These are phyloP conservation scores for Danio aesculapii DNA, from an alignment of 2,797 vertebrate genomes.

Conservation along the genomic window DNA sequence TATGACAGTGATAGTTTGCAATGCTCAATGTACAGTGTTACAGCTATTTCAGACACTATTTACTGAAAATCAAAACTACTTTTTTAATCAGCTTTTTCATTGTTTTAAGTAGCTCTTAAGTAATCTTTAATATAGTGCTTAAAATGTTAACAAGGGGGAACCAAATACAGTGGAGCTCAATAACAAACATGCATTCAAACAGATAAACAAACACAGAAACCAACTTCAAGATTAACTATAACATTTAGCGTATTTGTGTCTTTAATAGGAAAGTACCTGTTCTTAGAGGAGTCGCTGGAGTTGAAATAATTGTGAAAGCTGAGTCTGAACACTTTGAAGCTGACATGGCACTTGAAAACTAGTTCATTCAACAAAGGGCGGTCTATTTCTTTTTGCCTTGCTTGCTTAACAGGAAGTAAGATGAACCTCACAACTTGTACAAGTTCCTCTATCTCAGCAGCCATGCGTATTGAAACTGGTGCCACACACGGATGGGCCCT, in stretches of 20 bases:
- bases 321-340: slow-evolving; percentile 29
- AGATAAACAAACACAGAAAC: neutral
- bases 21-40: slow-evolving; percentile 9
- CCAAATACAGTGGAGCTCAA: neutral
- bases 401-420: slow-evolving; percentile 81
- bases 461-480: slow-evolving; percentile 75
- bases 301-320: slow-evolving; percentile 38
- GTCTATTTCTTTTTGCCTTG: slow-evolving; percentile 71
- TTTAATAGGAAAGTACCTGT: slow-evolving; percentile 52
- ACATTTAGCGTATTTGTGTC: neutral
- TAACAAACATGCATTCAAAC: slow-evolving; percentile 9
- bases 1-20: neutral
- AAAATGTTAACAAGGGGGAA: neutral
- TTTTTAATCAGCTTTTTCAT: neutral
- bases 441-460: slow-evolving; percentile 84
- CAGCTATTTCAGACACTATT: neutral
- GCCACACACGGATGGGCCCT: slow-evolving; percentile 74
- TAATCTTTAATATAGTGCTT: neutral
- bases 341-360: slow-evolving; percentile 40
- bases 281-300: slow-evolving; percentile 46
- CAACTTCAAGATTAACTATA: slow-evolving; percentile 5
- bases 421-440: slow-evolving; percentile 75
- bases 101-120: too few species aligned
- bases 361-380: slow-evolving; percentile 61
- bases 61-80: neutral